Evolutionary conservation across 2,113 vertebrate genomes (phyloP), one percentile per base, ranked within the genome.

Genomic region (Takifugu bimaculatus): DNA sequence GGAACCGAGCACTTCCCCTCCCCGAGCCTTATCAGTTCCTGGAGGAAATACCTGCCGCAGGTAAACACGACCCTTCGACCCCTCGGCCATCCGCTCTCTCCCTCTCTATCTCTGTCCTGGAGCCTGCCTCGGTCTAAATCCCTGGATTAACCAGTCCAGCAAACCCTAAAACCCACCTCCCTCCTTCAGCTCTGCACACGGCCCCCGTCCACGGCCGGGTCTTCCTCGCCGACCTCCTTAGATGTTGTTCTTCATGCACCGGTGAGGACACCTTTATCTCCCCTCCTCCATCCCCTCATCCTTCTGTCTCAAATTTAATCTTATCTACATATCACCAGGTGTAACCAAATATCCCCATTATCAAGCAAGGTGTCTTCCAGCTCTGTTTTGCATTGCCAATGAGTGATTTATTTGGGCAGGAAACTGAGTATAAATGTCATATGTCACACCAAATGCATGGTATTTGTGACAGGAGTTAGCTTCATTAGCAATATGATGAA

Each of bases 1-100:
- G 91, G 91, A 91, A 92, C 91, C 66, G 85, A 90, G 85, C 79
- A 90, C 90, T 92, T 92, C 91, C 90, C 87, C 77, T 90, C 86
- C 74, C 74, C 26, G 44, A 61, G 77, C 73, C 91, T 92, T 92
- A 92, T 92, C 91, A 87, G 91, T 74, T 80, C 82, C 80, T 71
- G 83, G 87, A 92, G 91, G 91, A 92, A 92, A 90, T 91, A 90
- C 90, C 91, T 90, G 88, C 80, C 68, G 54, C 89, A 91, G 89
- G 90, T 92, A 91, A 91, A 91, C 89, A 91, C 56, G 83, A 92
- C 91, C 90, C 83, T 54, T 53, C 70, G 84, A 91, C 91, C 91
- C 67, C 82, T 63, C 29, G 70, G 83, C 85, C 84, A 79, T 89
- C 87, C 75, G 60, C 13, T 55, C 45, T n/a, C 45, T n/a, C 45